Conservation (phyloP, 2,113 vertebrate genomes). For the Gymnobelideus leadbeateri region DNA sequence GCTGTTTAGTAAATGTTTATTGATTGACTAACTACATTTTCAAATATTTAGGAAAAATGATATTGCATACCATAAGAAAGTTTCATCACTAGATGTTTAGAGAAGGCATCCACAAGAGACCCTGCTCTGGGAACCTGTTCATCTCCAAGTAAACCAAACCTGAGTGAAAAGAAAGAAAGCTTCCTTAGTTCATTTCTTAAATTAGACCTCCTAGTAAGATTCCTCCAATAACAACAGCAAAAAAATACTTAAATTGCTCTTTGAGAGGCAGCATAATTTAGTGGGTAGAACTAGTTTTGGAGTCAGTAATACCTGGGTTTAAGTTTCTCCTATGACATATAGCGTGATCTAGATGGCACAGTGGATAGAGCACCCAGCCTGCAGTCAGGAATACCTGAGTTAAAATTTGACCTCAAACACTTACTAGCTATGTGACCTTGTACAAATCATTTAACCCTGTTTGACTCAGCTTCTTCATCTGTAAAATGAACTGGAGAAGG, state of each 20-base stretch:
- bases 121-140: constrained; percentile 90
- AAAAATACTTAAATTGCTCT: not conserved
- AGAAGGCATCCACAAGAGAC: constrained; percentile 89
- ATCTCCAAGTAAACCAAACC: constrained; percentile 93
- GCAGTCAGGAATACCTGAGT: not conserved
- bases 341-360: not conserved
- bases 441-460: not conserved
- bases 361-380: not conserved
- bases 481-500: not conserved
- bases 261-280: not conserved
- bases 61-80: constrained; percentile 91
- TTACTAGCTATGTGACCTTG: not conserved
- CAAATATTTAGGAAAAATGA: not conserved
- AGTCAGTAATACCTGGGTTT: not conserved
- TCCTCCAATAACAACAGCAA: not conserved
- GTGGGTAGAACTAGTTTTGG: not conserved
- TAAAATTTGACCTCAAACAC: not conserved
- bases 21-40: not conserved
- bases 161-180: constrained; percentile 75
- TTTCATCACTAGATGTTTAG: constrained; percentile 93
- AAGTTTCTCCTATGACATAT: not conserved
- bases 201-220: not conserved
- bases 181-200: not conserved
- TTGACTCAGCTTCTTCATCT: not conserved
- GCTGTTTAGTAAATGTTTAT: not conserved